phyloP scores from a whole-genome alignment of 2,113 vertebrate genomes.

The Trogon surrucura region DNA sequence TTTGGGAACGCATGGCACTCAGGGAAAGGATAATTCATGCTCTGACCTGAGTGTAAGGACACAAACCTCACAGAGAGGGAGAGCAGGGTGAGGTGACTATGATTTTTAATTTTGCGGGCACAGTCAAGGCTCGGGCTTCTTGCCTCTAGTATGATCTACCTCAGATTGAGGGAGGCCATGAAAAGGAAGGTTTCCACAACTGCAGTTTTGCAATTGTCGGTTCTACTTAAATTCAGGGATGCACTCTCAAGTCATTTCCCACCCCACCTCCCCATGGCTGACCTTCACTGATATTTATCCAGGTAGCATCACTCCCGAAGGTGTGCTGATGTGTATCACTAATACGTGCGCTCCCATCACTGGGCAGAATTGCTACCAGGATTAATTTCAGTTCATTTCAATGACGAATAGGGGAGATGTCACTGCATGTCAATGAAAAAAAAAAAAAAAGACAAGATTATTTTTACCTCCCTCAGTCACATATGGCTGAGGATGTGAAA shows the following conservation, averaged over 20 bases:
- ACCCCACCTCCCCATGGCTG: background rate
- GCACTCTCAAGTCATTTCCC: background rate
- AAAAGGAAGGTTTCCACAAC: background rate
- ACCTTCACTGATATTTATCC: background rate
- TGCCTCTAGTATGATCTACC: background rate
- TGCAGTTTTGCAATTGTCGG: accelerated
- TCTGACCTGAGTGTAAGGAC: background rate
- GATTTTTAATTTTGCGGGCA: background rate
- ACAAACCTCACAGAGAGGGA: background rate
- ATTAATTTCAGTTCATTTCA: slow-evolving; percentile 6
- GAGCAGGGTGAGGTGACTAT: background rate
- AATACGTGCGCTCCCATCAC: background rate
- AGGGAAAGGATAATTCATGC: background rate
- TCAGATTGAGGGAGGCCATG: accelerated
- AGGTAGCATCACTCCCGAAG: background rate
- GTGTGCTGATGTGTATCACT: background rate
- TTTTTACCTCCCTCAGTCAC: slow-evolving; percentile 22
- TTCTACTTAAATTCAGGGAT: background rate
- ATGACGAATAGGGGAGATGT: background rate
- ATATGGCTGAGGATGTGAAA: background rate
- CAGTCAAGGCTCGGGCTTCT: background rate
- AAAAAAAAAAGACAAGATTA: background rate
- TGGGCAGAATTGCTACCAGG: background rate
- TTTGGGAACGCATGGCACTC: accelerated
- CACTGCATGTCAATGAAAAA: background rate